A percentile compares a stretch with the other conserved stretches of the same genome.
Conservation (phyloP, 1,140 invertebrate genomes). For the Cydia splendana region DNA sequence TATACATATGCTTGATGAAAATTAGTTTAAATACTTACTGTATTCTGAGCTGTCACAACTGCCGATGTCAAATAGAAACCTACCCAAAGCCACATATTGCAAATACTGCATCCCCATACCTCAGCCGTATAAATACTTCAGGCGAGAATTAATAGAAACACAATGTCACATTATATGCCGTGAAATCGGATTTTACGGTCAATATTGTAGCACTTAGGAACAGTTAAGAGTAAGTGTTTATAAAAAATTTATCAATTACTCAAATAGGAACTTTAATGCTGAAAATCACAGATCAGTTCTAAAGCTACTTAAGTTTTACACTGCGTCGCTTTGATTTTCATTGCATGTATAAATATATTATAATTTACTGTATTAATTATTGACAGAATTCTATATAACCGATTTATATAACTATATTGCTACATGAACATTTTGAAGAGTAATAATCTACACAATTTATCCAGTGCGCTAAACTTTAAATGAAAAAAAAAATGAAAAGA, state of each 20-base stretch:
- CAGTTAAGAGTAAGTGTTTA: background rate
- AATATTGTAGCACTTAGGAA: conserved; percentile 5
- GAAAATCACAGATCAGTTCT: background rate
- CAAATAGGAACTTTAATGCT: background rate
- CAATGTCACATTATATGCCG: background rate
- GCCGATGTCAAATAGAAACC: background rate
- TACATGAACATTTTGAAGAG: background rate
- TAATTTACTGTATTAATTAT: background rate
- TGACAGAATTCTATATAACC: background rate
- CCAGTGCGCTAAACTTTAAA: background rate
- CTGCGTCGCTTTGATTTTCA: background rate
- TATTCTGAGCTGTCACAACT: background rate
- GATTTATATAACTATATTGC: background rate
- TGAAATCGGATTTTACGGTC: conserved; percentile 9
- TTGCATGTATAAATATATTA: background rate
- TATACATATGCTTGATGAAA: background rate
- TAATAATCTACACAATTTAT: background rate
- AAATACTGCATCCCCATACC: background rate
- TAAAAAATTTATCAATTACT: background rate
- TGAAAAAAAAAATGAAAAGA: too few relatives aligned
- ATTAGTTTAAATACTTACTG: background rate
- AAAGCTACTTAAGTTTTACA: background rate
- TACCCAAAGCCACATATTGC: conserved; percentile 4
- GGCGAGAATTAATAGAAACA: conserved; percentile 7
- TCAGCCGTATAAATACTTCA: background rate